Conservation (phyloP, 2,888 invertebrate species). For the Aphodius granarius region DNA sequence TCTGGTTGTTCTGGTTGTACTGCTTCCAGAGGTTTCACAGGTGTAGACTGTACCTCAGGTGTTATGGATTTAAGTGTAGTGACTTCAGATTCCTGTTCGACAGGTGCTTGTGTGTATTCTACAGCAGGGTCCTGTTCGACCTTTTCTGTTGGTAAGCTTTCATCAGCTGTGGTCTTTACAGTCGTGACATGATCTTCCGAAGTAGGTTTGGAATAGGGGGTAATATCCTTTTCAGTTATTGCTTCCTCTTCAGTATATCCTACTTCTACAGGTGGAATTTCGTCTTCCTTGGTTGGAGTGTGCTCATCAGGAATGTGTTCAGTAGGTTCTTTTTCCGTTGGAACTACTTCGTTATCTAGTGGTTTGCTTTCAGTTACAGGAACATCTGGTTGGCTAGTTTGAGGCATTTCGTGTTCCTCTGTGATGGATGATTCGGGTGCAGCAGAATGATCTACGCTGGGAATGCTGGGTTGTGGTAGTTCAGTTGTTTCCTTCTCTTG, state of each 20-base stretch:
- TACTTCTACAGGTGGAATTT: not conserved
- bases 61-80: not conserved
- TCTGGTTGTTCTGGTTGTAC: conserved; percentile 4
- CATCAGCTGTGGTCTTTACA: not conserved
- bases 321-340: conserved; percentile 21
- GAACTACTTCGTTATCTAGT: not conserved
- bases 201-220: not conserved
- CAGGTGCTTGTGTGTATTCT: not conserved
- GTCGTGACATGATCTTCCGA: not conserved
- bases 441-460: not conserved
- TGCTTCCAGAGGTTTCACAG: conserved; percentile 4
- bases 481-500: not conserved
- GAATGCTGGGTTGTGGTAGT: not conserved
- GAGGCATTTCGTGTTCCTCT: not conserved
- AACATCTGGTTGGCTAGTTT: not conserved
- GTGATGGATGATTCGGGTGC: not conserved
- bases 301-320: conserved; percentile 19
- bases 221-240: not conserved
- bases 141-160: not conserved
- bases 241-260: not conserved
- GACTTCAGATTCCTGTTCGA: not conserved
- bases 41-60: not conserved
- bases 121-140: not conserved
- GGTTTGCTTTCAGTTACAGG: not conserved
- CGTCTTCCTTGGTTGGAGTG: not conserved